Evolutionary conservation across 2,113 vertebrate genomes (phyloP).

Genomic region (Anolis carolinensis): DNA sequence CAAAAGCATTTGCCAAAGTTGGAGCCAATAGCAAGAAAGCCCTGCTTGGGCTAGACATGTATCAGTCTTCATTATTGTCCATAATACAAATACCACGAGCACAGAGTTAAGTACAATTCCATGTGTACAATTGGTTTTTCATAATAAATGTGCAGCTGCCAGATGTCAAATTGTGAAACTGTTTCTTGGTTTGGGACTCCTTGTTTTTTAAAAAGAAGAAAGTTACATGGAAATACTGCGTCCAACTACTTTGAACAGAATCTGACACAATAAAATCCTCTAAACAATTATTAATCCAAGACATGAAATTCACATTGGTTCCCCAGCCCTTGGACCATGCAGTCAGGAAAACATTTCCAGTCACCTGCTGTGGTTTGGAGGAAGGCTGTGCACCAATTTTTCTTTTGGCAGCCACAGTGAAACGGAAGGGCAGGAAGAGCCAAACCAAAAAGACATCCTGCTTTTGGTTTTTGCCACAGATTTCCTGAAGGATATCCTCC

Average conservation of each 20-base stretch:
- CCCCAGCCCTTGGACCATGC: neutral
- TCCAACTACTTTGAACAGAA: neutral
- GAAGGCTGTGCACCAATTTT: neutral
- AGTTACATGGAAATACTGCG: neutral
- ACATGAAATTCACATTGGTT: neutral
- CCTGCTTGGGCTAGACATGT: neutral
- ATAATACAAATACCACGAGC: neutral
- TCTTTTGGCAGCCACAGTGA: fast-evolving
- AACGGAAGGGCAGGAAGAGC: neutral
- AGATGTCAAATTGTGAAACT: neutral
- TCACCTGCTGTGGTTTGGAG: conserved; percentile 35
- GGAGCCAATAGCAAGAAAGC: neutral
- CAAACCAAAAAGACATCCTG: conserved; percentile 41
- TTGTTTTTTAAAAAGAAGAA: neutral
- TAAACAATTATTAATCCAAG: neutral
- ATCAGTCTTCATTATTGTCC: neutral
- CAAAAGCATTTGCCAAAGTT: neutral
- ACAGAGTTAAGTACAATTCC: neutral
- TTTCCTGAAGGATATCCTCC: conserved; percentile 13
- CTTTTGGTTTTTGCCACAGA: conserved; percentile 3
- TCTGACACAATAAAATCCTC: neutral
- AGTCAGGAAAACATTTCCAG: neutral
- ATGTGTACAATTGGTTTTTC: neutral
- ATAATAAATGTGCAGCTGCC: neutral
- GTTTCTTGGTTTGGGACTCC: neutral